phyloP scores from a whole-genome alignment of 2,797 vertebrate genomes.

The Sternotherus odoratus region DNA sequence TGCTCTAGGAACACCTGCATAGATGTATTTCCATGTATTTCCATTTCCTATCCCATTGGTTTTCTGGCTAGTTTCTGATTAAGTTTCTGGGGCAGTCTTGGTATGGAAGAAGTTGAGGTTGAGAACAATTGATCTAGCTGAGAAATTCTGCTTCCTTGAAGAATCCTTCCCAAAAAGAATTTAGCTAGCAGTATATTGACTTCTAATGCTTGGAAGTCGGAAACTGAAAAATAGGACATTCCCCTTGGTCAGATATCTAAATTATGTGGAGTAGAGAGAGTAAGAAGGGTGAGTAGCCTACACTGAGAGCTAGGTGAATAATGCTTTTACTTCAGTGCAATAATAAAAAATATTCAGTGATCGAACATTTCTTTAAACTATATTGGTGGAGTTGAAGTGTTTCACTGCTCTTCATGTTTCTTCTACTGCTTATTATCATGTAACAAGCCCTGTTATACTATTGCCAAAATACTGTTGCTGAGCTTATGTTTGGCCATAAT shows the following conservation, averaged over 20 bases:
- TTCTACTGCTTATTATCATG: background rate
- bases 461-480: background rate
- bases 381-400: rapidly evolving
- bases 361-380: background rate
- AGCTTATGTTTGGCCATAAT: rapidly evolving
- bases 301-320: background rate
- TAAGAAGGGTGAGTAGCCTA: rapidly evolving
- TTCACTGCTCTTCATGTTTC: background rate
- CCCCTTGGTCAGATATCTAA: background rate
- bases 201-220: background rate
- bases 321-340: background rate
- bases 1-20: background rate
- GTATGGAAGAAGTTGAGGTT: background rate
- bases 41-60: rapidly evolving
- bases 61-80: background rate
- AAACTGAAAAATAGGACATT: background rate
- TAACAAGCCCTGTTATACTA: background rate
- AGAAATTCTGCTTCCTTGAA: background rate
- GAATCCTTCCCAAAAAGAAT: background rate
- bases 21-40: no score
- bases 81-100: rapidly evolving
- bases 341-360: rapidly evolving
- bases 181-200: background rate
- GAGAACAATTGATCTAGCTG: background rate
- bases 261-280: background rate